These are phyloP conservation scores for Copidosoma aretas DNA, from an alignment of 2,888 invertebrate genomes.

Conservation along the genomic window DNA sequence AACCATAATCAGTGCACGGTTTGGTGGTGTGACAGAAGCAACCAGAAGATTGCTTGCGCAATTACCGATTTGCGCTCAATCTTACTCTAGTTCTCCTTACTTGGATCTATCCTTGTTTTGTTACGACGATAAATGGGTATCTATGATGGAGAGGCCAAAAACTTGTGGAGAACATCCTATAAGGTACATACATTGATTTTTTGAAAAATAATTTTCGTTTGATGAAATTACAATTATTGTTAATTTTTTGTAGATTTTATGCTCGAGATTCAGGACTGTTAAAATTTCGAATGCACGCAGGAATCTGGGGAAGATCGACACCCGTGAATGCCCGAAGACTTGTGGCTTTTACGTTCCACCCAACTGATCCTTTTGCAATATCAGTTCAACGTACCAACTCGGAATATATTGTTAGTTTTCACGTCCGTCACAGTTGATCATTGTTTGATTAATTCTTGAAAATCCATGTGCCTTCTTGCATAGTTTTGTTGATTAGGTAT, in stretches of 20 bases:
- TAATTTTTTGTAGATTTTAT: slow-evolving; percentile 72
- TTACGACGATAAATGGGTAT: slow-evolving; percentile 96
- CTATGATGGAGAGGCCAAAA: slow-evolving; percentile 93
- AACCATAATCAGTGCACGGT: slow-evolving; percentile 87
- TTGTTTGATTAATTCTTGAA: neutral
- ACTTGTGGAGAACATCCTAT: slow-evolving; percentile 92
- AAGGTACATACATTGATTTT: slow-evolving; percentile 65
- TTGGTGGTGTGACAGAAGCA: slow-evolving; percentile 89
- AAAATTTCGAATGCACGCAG: slow-evolving; percentile 79
- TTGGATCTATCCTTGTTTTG: slow-evolving; percentile 89
- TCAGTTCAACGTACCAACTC: slow-evolving; percentile 92
- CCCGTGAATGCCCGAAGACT: slow-evolving; percentile 76
- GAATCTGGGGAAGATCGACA: slow-evolving; percentile 69
- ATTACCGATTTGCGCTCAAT: slow-evolving; percentile 93
- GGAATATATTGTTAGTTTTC: slow-evolving; percentile 94
- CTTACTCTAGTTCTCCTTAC: slow-evolving; percentile 91
- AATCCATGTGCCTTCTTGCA: neutral
- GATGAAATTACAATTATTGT: neutral
- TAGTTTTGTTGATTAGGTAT: neutral
- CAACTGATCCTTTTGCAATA: slow-evolving; percentile 93
- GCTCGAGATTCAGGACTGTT: slow-evolving; percentile 80
- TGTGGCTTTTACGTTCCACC: slow-evolving; percentile 95
- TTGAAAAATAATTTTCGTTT: neutral
- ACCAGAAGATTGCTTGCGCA: slow-evolving; percentile 88
- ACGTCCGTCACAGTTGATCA: slow-evolving; percentile 71